A percentile compares a stretch with the other conserved stretches of the same genome.
Evolutionary conservation across 1,140 invertebrate genomes (phyloP).

Genomic region (Camponotus vicinus): DNA sequence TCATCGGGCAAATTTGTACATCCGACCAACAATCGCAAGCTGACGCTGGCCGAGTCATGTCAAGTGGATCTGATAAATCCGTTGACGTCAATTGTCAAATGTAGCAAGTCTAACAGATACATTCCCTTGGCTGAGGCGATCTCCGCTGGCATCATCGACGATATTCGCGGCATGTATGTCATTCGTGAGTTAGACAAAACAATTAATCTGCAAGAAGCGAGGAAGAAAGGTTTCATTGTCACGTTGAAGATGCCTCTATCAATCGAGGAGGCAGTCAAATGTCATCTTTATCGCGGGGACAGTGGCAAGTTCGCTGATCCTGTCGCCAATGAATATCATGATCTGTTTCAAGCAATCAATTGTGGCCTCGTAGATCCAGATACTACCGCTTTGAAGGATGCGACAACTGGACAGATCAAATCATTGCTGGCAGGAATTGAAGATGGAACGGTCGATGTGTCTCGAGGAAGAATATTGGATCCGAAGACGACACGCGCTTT

Average conservation of each 20-base stretch:
- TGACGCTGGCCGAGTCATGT: conserved; percentile 93
- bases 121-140: conserved; percentile 92
- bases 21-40: conserved; percentile 91
- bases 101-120: conserved; percentile 90
- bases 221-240: conserved; percentile 91
- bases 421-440: conserved; percentile 91
- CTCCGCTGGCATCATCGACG: conserved; percentile 91
- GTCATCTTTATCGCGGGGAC: conserved; percentile 91
- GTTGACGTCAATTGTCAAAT: conserved; percentile 92
- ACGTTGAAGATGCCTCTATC: conserved; percentile 90
- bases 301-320: conserved; percentile 94
- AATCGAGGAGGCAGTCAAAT: conserved; percentile 92
- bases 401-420: conserved; percentile 90
- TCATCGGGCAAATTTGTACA: conserved; percentile 92
- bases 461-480: conserved; percentile 92
- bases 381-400: conserved; percentile 92
- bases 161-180: conserved; percentile 89
- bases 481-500: conserved; percentile 91
- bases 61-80: conserved; percentile 94
- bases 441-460: conserved; percentile 92
- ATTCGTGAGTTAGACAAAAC: conserved; percentile 62
- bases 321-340: conserved; percentile 89
- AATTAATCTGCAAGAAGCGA: conserved; percentile 91
- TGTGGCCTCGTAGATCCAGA: conserved; percentile 91
- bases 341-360: conserved; percentile 91